These are phyloP conservation scores for Podabrus alpinus DNA, from an alignment of 2,888 invertebrate species.

Conservation along the genomic window DNA sequence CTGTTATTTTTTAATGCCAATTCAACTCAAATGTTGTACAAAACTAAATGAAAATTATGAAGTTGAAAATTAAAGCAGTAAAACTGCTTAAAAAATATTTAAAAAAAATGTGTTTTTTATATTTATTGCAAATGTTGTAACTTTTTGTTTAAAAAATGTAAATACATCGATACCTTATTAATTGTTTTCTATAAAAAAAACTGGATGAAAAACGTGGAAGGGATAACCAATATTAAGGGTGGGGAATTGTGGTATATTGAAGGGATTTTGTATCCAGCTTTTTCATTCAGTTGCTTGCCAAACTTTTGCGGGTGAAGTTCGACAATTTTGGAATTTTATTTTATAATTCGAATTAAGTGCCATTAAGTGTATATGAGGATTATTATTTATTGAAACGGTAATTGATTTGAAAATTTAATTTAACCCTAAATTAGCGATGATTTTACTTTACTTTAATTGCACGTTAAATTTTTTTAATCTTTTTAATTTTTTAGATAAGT, in stretches of 20 bases:
- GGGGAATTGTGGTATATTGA: neutral
- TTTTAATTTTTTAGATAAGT: neutral
- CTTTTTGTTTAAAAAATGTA: neutral
- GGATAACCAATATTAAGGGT: neutral
- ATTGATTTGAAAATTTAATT: neutral
- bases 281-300: neutral
- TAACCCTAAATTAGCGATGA: neutral
- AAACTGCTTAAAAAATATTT: neutral
- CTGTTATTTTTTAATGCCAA: neutral
- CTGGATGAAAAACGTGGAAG: neutral
- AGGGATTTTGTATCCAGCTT: neutral
- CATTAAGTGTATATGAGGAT: neutral
- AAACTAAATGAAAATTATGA: neutral
- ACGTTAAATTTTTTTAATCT: neutral
- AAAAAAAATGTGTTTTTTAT: neutral
- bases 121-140: neutral
- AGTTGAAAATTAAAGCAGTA: neutral
- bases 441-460: neutral
- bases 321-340: neutral
- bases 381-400: neutral
- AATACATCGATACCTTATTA: neutral
- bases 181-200: neutral
- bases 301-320: neutral
- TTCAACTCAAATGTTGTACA: neutral
- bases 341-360: neutral